Evolutionary conservation across 2,113 vertebrate species (phyloP).

Genomic region (Felis catus): F.catus_Fca126_mat1.0 CM031425.1:19934001-19934500

Average conservation of each 20-base stretch:
- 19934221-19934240: background rate
- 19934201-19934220: background rate
- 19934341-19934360: background rate
- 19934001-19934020: background rate
- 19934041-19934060: background rate
- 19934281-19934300: background rate
- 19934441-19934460: background rate
- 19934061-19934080: constrained; percentile 1
- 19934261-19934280: background rate
- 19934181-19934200: background rate
- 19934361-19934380: background rate
- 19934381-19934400: background rate
- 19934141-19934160: background rate
- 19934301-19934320: background rate
- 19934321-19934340: background rate
- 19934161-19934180: background rate
- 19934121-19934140: background rate
- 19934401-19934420: background rate
- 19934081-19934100: background rate
- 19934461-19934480: background rate
- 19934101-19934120: background rate
- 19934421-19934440: background rate
- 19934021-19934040: background rate
- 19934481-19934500: background rate
- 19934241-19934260: background rate